Evolutionary conservation across 92 coral and sea anemone species (phyloP).

Genomic region (Desmophyllum pertusum): DNA sequence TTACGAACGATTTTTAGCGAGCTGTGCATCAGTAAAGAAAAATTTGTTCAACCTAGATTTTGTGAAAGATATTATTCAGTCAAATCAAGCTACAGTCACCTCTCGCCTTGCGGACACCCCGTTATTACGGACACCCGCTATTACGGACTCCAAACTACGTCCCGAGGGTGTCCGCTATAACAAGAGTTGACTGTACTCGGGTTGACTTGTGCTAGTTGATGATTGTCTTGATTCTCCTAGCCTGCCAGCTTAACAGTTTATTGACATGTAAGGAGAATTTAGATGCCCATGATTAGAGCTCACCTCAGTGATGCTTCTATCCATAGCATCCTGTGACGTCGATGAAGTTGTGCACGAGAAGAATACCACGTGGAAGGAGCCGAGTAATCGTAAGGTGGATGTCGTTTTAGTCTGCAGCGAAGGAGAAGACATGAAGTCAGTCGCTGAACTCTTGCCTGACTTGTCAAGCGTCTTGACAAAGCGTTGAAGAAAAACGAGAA

Average conservation of each 20-base stretch:
- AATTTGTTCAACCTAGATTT: too few species aligned
- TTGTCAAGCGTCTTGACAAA: constrained; percentile 30
- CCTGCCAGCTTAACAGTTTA: background rate
- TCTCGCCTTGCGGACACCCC: too few species aligned
- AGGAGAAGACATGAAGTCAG: constrained; percentile 50
- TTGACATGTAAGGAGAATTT: background rate
- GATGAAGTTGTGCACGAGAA: background rate
- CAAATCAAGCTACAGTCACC: too few species aligned
- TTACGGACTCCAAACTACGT: too few species aligned
- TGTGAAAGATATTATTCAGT: background rate
- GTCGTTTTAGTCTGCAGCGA: constrained; percentile 67
- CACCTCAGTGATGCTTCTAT: background rate
- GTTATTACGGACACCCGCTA: too few species aligned
- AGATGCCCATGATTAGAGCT: background rate
- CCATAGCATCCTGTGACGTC: constrained; percentile 38
- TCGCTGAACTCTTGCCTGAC: constrained; percentile 31
- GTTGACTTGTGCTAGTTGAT: too few species aligned
- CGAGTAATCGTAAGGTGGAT: constrained; percentile 46
- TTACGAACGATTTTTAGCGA: too few species aligned
- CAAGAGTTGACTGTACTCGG: too few species aligned
- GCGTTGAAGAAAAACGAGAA: constrained; percentile 2
- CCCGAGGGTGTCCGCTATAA: too few species aligned
- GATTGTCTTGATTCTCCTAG: background rate
- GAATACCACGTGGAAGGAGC: constrained; percentile 20
- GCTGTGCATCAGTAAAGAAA: too few species aligned